These are phyloP conservation scores for Mirounga angustirostris DNA, from an alignment of 2,113 vertebrate genomes.

Conservation along the genomic window DNA sequence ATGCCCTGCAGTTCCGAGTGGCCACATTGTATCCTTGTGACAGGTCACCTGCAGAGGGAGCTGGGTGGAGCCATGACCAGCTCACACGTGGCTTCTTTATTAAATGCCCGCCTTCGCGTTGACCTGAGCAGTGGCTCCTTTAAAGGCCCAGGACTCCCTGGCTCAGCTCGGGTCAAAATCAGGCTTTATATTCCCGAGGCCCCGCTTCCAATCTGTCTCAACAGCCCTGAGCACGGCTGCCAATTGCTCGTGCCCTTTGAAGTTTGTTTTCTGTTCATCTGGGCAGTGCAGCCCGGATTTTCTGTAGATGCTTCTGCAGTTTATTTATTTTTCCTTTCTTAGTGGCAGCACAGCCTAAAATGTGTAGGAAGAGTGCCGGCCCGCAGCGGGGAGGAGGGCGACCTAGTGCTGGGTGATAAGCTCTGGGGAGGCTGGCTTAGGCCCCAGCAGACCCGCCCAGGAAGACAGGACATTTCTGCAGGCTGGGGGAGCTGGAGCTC, in stretches of 20 bases:
- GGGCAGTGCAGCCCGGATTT: not conserved
- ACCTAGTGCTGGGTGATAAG: not conserved
- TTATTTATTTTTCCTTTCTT: not conserved
- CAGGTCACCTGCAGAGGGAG: not conserved
- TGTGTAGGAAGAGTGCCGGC: not conserved
- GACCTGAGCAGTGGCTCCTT: not conserved
- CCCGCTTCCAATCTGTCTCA: not conserved
- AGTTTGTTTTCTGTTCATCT: not conserved
- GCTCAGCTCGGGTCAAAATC: not conserved
- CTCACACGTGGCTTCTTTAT: rapidly evolving
- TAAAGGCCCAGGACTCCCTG: not conserved
- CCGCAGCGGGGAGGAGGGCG: not conserved
- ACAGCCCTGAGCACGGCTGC: not conserved
- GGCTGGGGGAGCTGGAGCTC: not conserved
- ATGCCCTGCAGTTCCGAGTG: not conserved
- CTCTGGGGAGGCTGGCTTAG: rapidly evolving
- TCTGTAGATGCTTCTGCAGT: not conserved
- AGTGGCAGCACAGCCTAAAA: not conserved
- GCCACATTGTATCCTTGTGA: not conserved
- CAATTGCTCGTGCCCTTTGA: no score
- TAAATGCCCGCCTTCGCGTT: rapidly evolving
- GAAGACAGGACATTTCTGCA: not conserved
- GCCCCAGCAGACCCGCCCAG: not conserved
- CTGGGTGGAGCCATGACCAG: not conserved
- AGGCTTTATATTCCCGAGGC: not conserved